Evolutionary conservation across 2,888 invertebrate genomes (phyloP), one percentile per base, ranked within the genome.

Genomic region (Anaspis maculata): DNA sequence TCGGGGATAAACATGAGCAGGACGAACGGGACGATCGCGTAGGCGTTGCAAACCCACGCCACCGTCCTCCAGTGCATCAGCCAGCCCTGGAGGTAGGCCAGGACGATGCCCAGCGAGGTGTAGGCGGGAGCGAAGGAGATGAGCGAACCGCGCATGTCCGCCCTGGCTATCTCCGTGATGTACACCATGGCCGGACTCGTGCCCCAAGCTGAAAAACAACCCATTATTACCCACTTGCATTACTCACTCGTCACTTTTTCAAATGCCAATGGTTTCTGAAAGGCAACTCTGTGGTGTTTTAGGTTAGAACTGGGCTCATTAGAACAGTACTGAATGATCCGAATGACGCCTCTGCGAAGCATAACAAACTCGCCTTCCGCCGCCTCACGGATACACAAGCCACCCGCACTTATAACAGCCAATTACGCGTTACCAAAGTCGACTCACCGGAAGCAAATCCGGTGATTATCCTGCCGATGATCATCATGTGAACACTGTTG

Each of bases 161-260:
- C 70, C 27, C 71, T 61, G 1, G 74, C 72, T 2, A 76, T 71
- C 58, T 76, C 76, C 9, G 75, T 74, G 32, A 75, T 73, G 53
- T 76, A 76, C 10, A 75, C 75, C 33, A 74, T 71, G 1, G 73
- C 74, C 3, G 76, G 74, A 45, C 73, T 73, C 2, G 73, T 71
- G 9, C 72, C 73, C 56, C 73, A 61, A 1, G 74, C 74, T 59
- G 44, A 26, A 60, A 56, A 36, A n/a, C n/a, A n/a, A n/a, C n/a
- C n/a, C n/a, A n/a, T n/a, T n/a, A n/a, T n/a, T n/a, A n/a, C n/a
- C n/a, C n/a, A n/a, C n/a, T n/a, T n/a, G n/a, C n/a, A n/a, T n/a
- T n/a, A n/a, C n/a, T n/a, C n/a, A n/a, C n/a, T n/a, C n/a, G n/a
- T n/a, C n/a, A n/a, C n/a, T n/a, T n/a, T n/a, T n/a, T n/a, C n/a